These are phyloP conservation scores for Clitarchus hookeri DNA, from an alignment of 2,888 invertebrate species.

Conservation along the genomic window DNA sequence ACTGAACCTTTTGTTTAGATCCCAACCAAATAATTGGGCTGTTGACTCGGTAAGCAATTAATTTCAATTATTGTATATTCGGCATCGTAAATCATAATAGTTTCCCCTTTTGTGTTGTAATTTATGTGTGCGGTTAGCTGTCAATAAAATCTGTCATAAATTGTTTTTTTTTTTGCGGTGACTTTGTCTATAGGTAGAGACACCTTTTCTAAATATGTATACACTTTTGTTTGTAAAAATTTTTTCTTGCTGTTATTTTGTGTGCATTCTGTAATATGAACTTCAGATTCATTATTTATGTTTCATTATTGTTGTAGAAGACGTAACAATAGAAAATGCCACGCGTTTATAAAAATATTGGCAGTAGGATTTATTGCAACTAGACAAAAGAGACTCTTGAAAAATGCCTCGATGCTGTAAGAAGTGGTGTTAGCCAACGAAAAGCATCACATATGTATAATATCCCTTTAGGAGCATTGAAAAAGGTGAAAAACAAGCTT, in stretches of 20 bases:
- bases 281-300: neutral
- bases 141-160: neutral
- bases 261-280: neutral
- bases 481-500: neutral
- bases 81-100: neutral
- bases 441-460: neutral
- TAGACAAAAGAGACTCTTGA: neutral
- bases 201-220: neutral
- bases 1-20: neutral
- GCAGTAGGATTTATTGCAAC: neutral
- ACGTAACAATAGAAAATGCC: neutral
- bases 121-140: neutral
- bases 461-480: neutral
- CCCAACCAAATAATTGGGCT: neutral
- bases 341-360: neutral
- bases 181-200: neutral
- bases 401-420: neutral
- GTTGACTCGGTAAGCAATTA: neutral
- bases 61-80: neutral
- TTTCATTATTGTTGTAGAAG: neutral
- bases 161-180: neutral
- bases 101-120: neutral
- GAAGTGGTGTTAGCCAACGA: neutral
- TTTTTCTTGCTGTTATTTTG: neutral
- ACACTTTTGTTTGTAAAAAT: neutral